Conservation (phyloP, 2,888 invertebrate species). For the Drosophila sordidapex region DNA sequence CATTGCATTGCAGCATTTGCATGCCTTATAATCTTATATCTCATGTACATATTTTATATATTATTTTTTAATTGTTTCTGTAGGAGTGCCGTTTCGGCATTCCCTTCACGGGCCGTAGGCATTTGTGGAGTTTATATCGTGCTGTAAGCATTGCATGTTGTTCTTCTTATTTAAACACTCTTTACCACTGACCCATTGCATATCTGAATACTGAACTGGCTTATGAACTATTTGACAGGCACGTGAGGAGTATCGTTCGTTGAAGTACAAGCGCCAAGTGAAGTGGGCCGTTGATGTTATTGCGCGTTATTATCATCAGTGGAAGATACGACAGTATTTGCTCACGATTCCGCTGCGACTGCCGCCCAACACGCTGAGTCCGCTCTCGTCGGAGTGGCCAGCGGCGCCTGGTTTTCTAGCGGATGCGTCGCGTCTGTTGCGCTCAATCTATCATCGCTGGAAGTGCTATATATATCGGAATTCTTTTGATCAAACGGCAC, state of each 20-base stretch:
- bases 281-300: slow-evolving; percentile 90
- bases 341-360: slow-evolving; percentile 88
- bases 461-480: slow-evolving; percentile 92
- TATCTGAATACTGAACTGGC: not conserved
- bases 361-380: slow-evolving; percentile 89
- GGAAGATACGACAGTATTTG: slow-evolving; percentile 90
- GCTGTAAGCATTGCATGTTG: slow-evolving; percentile 85
- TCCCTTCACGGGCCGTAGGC: too few species aligned
- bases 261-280: slow-evolving; percentile 88
- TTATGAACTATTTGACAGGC: slow-evolving; percentile 84
- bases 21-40: too few species aligned
- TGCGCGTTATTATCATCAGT: slow-evolving; percentile 88
- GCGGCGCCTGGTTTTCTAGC: slow-evolving; percentile 87
- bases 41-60: too few species aligned
- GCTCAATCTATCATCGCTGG: slow-evolving; percentile 93
- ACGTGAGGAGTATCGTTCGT: slow-evolving; percentile 87
- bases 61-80: too few species aligned
- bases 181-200: not conserved
- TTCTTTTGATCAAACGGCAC: slow-evolving; percentile 92
- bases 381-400: slow-evolving; percentile 92
- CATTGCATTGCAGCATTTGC: too few species aligned
- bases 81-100: too few species aligned
- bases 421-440: slow-evolving; percentile 89
- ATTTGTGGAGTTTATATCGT: too few species aligned
- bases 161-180: slow-evolving; percentile 3